Evolutionary conservation across 2,113 vertebrate species (phyloP), one percentile per base, ranked within the genome.

Genomic region (Clupea harengus): DNA sequence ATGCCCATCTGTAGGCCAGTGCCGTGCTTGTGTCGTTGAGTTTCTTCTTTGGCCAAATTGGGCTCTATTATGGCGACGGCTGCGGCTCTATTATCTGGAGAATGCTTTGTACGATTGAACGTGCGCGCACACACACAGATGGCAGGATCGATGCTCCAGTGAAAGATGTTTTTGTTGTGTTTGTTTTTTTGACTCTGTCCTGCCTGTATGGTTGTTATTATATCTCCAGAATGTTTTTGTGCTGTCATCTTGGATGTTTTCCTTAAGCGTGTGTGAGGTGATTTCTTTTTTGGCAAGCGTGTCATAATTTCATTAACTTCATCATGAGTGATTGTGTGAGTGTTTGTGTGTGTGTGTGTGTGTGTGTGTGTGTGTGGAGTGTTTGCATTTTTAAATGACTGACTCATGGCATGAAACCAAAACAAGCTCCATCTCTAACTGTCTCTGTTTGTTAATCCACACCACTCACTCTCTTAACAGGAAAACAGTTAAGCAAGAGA

Each of bases 401-500:
- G 72, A 78, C 72, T 78, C 72, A 78, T 85, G 39, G 89, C 89
- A 88, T 89, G 85, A 81, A 17, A 78, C 85, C 84, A n/a, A 83
- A 84, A 86, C 83, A 28, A 60, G 11, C 25, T 46, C 64, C 88
- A 39, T 75, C 78, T 86, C 54, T 85, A 80, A 81, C 83, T 80
- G 18, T 84, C 20, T 67, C 82, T 50, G 47, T 87, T 46, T 86
- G 52, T 84, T 83, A 86, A 84, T 85, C 80, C 45, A 93, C 94
- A 96, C 87, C 90, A 91, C 95, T 91, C 91, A 89, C 95, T 97
- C 95, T 94, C 94, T 95, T 91, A 95, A 96, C 97, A 98, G 96
- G 97, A 82, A 98, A 97, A 94, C 94, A 95, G 91, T 95, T 97
- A 97, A 98, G 96, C 96, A 97, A 97, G 97, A 96, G 95, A 92